phyloP scores from a whole-genome alignment of 2,113 vertebrate genomes.

The Empidonax alnorum region DNA sequence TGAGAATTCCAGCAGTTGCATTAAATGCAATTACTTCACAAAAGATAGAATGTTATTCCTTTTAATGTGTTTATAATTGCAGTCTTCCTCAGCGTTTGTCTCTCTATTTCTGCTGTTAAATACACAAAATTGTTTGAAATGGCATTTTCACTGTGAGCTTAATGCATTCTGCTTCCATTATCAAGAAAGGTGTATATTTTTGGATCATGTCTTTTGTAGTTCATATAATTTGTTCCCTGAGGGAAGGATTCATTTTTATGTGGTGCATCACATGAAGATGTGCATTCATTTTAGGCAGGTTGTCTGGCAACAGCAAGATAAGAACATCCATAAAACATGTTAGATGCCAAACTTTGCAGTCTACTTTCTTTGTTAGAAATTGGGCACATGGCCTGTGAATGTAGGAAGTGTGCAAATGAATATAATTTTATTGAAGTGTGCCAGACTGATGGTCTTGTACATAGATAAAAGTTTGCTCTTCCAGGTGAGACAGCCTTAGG shows the following conservation, averaged over 20 bases:
- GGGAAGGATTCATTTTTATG: background rate
- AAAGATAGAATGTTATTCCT: background rate
- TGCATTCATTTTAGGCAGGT: background rate
- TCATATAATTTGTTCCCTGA: background rate
- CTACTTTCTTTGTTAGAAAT: background rate
- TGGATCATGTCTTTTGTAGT: constrained; percentile 1
- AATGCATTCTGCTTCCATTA: background rate
- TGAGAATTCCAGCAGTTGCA: constrained; percentile 38
- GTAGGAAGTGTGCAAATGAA: background rate
- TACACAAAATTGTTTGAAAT: background rate
- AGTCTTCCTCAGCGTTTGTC: background rate
- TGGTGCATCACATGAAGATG: background rate
- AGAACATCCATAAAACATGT: background rate
- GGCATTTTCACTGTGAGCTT: background rate
- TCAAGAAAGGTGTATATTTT: constrained; percentile 5
- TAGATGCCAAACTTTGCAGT: background rate
- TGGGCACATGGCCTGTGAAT: background rate
- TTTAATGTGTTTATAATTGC: constrained; percentile 27
- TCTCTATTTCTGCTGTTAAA: background rate
- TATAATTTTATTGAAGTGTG: background rate
- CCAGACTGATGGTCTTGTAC: background rate
- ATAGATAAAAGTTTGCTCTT: background rate
- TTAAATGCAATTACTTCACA: constrained; percentile 21
- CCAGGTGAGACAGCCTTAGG: background rate
- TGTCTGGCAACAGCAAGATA: constrained; percentile 32